Base-by-base conservation (phyloP, 2,888 invertebrate species). In the Xestobium rufovillosum region DNA sequence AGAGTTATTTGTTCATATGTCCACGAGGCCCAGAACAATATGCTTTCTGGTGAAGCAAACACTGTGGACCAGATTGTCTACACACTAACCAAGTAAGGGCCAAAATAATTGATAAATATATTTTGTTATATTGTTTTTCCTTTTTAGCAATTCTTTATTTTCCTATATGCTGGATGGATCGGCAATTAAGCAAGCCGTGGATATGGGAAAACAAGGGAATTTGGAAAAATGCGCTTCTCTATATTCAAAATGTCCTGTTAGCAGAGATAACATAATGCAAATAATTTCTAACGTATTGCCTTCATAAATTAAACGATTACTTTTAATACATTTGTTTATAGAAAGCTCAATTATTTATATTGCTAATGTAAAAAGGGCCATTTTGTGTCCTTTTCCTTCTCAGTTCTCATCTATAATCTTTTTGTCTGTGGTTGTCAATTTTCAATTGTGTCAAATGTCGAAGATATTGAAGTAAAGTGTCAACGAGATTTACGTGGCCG, bases 81-180 rank as follows among this genome's bases (percentile, higher is more conserved):
- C 41, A 68, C 75, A 26, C 49, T 81, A 32, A 71, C 81, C 11
- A 75, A 73, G 81, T 81, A 66, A 71, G 54, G 47, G 14, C n/a
- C n/a, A n/a, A 30, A 38, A 23, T 14, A 29, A 23, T 14, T 26
- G 27, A 30, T 39, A 12, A 31, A 14, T 3, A 26, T 14, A 17
- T 34, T 15, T 13, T 8, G 14, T 32, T 30, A 31, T 23, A 23
- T 25, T 31, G 4, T 3, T 45, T 19, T 38, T 33, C 47, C 46
- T 38, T 69, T 70, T 31, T 63, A 83, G 83, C 43, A 83, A 82
- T 51, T 71, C 80, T 0, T 56, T 83, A 14, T 72, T 83, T 9
- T 73, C 76, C 4, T 79, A 80, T 34, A 71, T 83, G 67, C 53
- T 83, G 31, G 81, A 82, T 50, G 83, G 83, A 1, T 82, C 83